These are phyloP conservation scores for Polypterus senegalus DNA, from an alignment of 2,113 vertebrate genomes.

Conservation along the genomic window DNA sequence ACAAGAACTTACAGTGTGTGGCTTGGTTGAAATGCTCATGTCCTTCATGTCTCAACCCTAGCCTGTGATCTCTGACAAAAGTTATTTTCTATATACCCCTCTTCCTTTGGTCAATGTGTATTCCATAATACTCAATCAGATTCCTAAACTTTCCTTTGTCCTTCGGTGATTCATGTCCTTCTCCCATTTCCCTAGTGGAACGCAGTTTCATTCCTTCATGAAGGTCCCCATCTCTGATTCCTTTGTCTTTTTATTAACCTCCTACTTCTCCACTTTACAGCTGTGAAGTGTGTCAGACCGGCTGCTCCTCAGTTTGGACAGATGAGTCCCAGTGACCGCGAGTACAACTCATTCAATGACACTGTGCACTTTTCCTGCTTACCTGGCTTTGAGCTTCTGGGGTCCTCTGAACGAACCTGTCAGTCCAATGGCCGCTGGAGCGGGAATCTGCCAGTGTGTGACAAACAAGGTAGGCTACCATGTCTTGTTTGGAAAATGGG, in stretches of 20 bases:
- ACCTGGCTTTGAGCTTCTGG: not conserved
- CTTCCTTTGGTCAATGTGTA: not conserved
- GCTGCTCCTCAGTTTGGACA: not conserved
- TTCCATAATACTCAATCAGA: not conserved
- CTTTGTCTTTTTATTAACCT: not conserved
- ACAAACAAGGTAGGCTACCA: not conserved
- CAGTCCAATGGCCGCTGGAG: slow-evolving; percentile 4
- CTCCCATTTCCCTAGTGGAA: not conserved
- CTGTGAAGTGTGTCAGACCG: not conserved
- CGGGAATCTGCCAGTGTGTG: slow-evolving; percentile 1
- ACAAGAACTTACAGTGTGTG: no score
- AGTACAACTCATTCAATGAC: not conserved
- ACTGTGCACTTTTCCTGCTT: not conserved
- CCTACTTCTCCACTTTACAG: not conserved
- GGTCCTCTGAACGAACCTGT: not conserved
- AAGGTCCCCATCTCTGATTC: not conserved
- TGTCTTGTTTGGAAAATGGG: no score
- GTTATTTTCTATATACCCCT: no score
- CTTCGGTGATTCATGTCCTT: not conserved
- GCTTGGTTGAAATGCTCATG: no score
- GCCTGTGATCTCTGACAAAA: not conserved
- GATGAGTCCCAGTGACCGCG: not conserved
- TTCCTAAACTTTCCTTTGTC: not conserved
- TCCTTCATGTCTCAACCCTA: no score
- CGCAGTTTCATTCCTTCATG: not conserved